Conservation (phyloP, 2,888 invertebrate species). For the Lasioglossum morio region DNA sequence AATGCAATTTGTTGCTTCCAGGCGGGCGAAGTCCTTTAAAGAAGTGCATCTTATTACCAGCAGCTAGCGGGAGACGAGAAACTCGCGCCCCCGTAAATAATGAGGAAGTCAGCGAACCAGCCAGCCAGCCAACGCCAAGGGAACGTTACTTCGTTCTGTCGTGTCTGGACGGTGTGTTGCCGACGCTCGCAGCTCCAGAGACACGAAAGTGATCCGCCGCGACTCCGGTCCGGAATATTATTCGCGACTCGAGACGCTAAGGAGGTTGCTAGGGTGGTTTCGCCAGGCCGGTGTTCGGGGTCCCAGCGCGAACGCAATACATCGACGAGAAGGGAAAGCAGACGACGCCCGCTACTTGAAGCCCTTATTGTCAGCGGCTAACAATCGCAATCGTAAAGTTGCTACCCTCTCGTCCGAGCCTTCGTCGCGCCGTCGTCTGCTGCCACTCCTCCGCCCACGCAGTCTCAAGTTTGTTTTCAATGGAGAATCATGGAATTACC, state of each 20-base stretch:
- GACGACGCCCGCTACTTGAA: constrained; percentile 61
- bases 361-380: constrained; percentile 53
- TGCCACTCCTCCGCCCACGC: neutral
- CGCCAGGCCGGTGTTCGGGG: neutral
- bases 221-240: constrained; percentile 57
- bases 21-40: constrained; percentile 68
- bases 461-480: constrained; percentile 32
- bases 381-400: constrained; percentile 53
- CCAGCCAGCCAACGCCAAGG: constrained; percentile 14
- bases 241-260: constrained; percentile 51
- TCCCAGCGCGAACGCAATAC: constrained; percentile 12
- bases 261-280: neutral
- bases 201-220: constrained; percentile 61
- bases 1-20: constrained; percentile 72
- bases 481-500: constrained; percentile 49
- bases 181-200: constrained; percentile 32
- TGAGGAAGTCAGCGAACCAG: constrained; percentile 50
- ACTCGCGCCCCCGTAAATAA: constrained; percentile 72
- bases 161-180: constrained; percentile 11
- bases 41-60: constrained; percentile 73
- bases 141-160: constrained; percentile 9
- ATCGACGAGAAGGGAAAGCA: constrained; percentile 47
- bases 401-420: constrained; percentile 1
- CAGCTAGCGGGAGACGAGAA: constrained; percentile 60
- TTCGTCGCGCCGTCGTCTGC: constrained; percentile 28